Conservation (phyloP, 1,140 invertebrate species). For the Bilobella aurantiaca region DNA sequence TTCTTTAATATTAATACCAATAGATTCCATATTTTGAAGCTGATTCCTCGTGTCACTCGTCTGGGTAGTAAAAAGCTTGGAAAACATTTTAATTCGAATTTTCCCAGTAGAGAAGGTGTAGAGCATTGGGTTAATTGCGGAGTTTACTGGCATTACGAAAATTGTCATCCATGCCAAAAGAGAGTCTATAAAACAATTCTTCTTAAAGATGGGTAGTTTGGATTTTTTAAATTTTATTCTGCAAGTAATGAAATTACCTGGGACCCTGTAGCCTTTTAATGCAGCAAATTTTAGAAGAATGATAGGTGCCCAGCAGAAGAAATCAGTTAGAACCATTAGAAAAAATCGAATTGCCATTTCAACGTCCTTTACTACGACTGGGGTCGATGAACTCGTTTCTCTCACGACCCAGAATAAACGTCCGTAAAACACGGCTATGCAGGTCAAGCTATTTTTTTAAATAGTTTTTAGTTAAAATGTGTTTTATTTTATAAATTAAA, state of each 20-base stretch:
- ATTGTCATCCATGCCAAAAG: background rate
- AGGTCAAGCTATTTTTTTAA: conserved; percentile 51
- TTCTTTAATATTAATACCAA: no score
- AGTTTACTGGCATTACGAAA: background rate
- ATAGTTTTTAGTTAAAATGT: background rate
- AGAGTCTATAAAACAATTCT: background rate
- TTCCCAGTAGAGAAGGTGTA: conserved; percentile 1
- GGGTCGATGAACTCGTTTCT: conserved; percentile 49
- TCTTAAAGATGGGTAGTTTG: no score
- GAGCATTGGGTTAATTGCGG: background rate
- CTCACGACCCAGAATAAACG: conserved; percentile 56
- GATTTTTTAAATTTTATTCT: background rate
- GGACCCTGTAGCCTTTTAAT: conserved; percentile 46
- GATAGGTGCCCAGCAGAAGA: conserved; percentile 64
- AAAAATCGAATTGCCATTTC: conserved; percentile 63
- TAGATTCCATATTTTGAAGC: background rate
- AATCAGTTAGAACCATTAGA: conserved; percentile 62
- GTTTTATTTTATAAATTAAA: background rate
- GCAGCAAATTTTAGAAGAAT: conserved; percentile 57
- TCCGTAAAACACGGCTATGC: conserved; percentile 53
- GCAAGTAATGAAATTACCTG: conserved; percentile 38
- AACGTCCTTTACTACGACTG: conserved; percentile 50
- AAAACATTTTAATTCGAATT: background rate
- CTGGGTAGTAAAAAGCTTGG: background rate
- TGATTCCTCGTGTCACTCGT: background rate